Evolutionary conservation across 2,888 invertebrate genomes (phyloP), one percentile per base, ranked within the genome.

Genomic region (Lycia hirtaria): DNA sequence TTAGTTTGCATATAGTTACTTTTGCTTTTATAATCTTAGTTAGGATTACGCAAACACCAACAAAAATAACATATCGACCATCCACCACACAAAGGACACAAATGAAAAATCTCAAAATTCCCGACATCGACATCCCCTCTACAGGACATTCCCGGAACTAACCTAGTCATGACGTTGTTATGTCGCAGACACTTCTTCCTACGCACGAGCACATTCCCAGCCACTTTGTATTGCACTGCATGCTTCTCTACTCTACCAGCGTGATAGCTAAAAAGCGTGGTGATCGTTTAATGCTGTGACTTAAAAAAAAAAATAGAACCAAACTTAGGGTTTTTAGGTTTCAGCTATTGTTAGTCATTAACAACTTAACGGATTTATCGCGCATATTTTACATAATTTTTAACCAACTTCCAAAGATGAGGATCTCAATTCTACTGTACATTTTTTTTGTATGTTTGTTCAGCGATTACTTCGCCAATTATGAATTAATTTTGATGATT

Each of bases 141-240:
- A 73, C 75, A 72, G 47, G 43, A 35, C 56, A 60, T 32, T 58
- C 53, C 64, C 55, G 69, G 67, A 60, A 76, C 89, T 88, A 73
- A 92, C 92, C 92, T 91, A 88, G 88, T 88, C 78, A 88, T 88
- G 65, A 81, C 57, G 83, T 86, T 89, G 89, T 88, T 86, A 86
- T 92, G 92, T 65, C 90, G 88, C 51, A 82, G 58, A 85, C 92
- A 92, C 69, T 78, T 81, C 79, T 78, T 81, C 72, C 83, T 91
- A 86, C 83, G 78, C 66, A 88, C 81, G 73, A 79, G 66, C 58
- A 90, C 72, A 79, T 83, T 90, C 55, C 85, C 86, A 63, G 87
- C 83, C 72, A 92, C 88, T 65, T 76, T 74, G 87, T 86, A 92
- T 76, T 92, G 90, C 70, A 88, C 80, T 59, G 90, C 83, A 73